Evolutionary conservation across 2,797 vertebrate genomes (phyloP).

Genomic region (Cichlasoma orientale): DNA sequence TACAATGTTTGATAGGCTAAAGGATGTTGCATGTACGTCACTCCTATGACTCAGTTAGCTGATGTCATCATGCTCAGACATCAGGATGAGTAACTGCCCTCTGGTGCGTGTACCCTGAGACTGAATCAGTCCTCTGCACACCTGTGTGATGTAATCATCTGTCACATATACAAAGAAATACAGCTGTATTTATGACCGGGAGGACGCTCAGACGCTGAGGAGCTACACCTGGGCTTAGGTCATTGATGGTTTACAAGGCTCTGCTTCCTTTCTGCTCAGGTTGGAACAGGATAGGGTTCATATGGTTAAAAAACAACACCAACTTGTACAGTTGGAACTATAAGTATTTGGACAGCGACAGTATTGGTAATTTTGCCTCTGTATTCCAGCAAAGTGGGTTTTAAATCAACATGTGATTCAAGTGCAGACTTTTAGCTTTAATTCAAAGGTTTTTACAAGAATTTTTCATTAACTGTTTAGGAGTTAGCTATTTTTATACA

Average conservation of each 20-base stretch:
- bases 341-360: too few species aligned
- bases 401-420: too few species aligned
- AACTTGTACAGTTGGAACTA: too few species aligned
- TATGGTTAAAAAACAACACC: too few species aligned
- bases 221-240: conserved; percentile 12
- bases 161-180: neutral
- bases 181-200: conserved; percentile 17
- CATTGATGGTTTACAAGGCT: neutral
- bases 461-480: neutral
- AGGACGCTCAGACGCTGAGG: neutral
- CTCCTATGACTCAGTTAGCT: conserved; percentile 8
- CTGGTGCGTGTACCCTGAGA: neutral
- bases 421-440: neutral
- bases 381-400: too few species aligned
- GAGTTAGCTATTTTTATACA: neutral
- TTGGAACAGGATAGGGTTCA: neutral
- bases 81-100: conserved; percentile 13
- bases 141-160: conserved; percentile 49
- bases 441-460: neutral
- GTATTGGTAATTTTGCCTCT: too few species aligned
- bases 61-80: conserved; percentile 2
- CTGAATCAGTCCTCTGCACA: conserved; percentile 47
- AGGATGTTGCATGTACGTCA: neutral
- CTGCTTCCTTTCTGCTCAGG: neutral
- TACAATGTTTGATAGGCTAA: neutral